phyloP scores from a whole-genome alignment of 1,140 invertebrate genomes.

The Harpegnathos saltator region DNA sequence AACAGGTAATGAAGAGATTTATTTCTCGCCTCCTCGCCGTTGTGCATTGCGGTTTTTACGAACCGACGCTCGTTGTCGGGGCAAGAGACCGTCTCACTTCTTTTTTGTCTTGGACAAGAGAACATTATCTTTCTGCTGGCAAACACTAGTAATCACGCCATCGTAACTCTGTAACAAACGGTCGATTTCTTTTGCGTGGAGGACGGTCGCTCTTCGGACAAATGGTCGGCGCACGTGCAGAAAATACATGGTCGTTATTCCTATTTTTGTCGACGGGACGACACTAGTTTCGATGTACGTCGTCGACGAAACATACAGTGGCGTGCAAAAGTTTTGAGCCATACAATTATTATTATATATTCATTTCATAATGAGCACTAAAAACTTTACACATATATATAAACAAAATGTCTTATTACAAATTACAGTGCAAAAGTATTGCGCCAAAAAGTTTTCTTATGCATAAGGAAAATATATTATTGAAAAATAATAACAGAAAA shows the following conservation, averaged over 20 bases:
- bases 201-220: background rate
- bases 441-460: no score
- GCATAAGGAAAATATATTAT: no score
- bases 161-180: slow-evolving; percentile 32
- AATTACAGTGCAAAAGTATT: no score
- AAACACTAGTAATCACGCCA: slow-evolving; percentile 6
- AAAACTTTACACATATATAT: no score
- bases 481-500: no score
- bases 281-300: background rate
- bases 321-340: no score
- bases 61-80: background rate
- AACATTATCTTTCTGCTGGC: slow-evolving; percentile 25
- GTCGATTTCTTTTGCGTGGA: slow-evolving; percentile 52
- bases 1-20: slow-evolving; percentile 35
- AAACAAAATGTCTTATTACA: no score
- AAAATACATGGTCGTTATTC: background rate
- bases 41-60: slow-evolving; percentile 16
- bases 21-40: background rate
- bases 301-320: background rate
- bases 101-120: no score
- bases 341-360: no score
- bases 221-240: background rate
- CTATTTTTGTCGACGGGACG: slow-evolving; percentile 32
- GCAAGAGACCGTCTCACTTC: background rate
- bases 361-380: no score